Evolutionary conservation across 2,888 invertebrate species (phyloP).

Genomic region (Blastobasis lacticolella): DNA sequence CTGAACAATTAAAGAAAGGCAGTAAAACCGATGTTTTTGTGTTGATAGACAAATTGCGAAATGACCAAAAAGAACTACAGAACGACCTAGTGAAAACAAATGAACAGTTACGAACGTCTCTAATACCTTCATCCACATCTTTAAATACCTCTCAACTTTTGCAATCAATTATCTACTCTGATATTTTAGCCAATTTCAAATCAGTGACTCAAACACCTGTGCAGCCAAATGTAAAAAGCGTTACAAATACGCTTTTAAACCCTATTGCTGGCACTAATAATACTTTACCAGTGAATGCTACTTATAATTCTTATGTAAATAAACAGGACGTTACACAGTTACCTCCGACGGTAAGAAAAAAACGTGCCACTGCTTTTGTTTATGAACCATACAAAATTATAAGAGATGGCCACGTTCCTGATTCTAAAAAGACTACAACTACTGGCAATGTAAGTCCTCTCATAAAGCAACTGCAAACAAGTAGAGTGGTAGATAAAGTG

Average conservation of each 20-base stretch:
- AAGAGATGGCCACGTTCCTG: conserved; percentile 48
- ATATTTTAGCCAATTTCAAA: conserved; percentile 62
- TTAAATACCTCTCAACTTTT: conserved; percentile 10
- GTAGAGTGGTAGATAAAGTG: conserved; percentile 47
- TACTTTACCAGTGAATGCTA: conserved; percentile 15
- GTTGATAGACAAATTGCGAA: conserved; percentile 29
- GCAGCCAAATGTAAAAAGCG: background rate
- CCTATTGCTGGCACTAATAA: background rate
- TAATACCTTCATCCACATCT: conserved; percentile 8
- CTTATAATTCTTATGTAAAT: conserved; percentile 26
- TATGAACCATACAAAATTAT: conserved; percentile 69
- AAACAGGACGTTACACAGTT: conserved; percentile 29
- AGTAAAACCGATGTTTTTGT: conserved; percentile 22
- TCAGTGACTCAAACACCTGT: conserved; percentile 12
- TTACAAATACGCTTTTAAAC: conserved; percentile 4
- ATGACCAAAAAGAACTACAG: conserved; percentile 19
- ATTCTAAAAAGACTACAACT: conserved; percentile 56
- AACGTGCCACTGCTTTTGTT: conserved; percentile 47
- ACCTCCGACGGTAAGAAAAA: conserved; percentile 28
- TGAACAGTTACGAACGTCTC: conserved; percentile 11
- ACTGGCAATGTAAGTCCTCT: conserved; percentile 56
- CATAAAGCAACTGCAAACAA: conserved; percentile 57
- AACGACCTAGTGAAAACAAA: conserved; percentile 17
- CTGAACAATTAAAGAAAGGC: conserved; percentile 15
- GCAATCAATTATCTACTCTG: conserved; percentile 55